Percentiles rank a stretch among this genome's conserved stretches.
These are phyloP conservation scores for Oxygymnocypris stewartii DNA, from an alignment of 2,113 vertebrate genomes.

Conservation along the genomic window DNA sequence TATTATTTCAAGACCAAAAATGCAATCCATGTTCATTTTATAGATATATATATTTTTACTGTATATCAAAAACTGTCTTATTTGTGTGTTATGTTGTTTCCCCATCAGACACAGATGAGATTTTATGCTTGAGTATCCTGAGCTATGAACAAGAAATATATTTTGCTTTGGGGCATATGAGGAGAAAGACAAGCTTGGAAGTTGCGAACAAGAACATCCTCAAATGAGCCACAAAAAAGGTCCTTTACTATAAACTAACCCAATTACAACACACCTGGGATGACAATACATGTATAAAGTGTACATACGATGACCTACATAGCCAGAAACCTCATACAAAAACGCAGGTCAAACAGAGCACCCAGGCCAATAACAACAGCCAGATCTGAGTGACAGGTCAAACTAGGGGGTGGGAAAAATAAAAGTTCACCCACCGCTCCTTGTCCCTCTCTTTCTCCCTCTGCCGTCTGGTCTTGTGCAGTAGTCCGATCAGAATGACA, in stretches of 20 bases:
- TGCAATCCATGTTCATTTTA: background rate
- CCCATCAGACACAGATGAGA: background rate
- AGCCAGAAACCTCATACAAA: constrained; percentile 35
- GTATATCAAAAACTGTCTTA: background rate
- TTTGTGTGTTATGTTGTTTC: background rate
- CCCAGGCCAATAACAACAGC: background rate
- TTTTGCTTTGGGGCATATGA: background rate
- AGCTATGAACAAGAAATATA: background rate
- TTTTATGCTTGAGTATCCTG: background rate
- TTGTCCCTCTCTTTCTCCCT: constrained; percentile 75
- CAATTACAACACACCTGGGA: background rate
- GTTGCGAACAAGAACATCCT: background rate
- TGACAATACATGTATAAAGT: constrained; percentile 8
- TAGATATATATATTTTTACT: background rate
- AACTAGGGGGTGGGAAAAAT: background rate
- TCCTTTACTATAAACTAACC: constrained; percentile 2
- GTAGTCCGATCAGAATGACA: constrained; percentile 91
- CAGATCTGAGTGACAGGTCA: constrained; percentile 9
- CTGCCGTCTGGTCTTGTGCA: constrained; percentile 89
- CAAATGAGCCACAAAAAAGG: background rate
- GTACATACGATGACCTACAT: constrained; percentile 12
- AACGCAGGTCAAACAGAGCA: background rate
- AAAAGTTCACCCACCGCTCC: constrained; percentile 63
- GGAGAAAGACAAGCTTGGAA: background rate
- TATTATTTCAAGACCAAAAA: background rate